Conservation (phyloP, 1,140 invertebrate genomes). For the Amphibalanus amphitrite region DNA sequence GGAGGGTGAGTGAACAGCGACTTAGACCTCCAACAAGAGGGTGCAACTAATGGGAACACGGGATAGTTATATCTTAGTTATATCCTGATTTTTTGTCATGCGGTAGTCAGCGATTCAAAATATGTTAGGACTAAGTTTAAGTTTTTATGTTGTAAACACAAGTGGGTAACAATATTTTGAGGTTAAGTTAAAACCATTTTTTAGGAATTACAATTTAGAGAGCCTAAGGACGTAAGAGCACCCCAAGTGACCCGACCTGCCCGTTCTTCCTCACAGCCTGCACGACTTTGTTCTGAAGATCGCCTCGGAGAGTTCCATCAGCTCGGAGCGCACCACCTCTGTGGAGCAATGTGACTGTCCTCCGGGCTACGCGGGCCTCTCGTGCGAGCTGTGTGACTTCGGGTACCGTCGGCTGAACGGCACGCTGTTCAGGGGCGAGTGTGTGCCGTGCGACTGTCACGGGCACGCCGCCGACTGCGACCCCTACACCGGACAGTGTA, state of each 20-base stretch:
- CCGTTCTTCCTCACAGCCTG: conserved; percentile 23
- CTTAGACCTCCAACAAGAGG: no score
- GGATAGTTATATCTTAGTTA: no score
- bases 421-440: conserved; percentile 38
- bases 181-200: no score
- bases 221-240: no score
- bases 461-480: conserved; percentile 71
- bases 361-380: conserved; percentile 50
- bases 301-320: conserved; percentile 24
- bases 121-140: no score
- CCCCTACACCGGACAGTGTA: conserved; percentile 53
- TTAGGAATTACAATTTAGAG: no score
- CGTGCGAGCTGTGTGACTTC: conserved; percentile 66
- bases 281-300: conserved; percentile 30
- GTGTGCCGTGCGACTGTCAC: conserved; percentile 75
- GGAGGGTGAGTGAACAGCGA: conserved; percentile 43
- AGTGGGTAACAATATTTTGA: no score
- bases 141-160: no score
- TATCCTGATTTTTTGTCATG: no score
- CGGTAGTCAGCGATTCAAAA: no score
- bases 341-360: conserved; percentile 40
- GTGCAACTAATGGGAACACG: no score
- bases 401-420: conserved; percentile 58
- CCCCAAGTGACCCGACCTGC: background rate
- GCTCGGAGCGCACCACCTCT: conserved; percentile 21